phyloP scores from a whole-genome alignment of 2,113 vertebrate species.

The Brevimyrus niger region DNA sequence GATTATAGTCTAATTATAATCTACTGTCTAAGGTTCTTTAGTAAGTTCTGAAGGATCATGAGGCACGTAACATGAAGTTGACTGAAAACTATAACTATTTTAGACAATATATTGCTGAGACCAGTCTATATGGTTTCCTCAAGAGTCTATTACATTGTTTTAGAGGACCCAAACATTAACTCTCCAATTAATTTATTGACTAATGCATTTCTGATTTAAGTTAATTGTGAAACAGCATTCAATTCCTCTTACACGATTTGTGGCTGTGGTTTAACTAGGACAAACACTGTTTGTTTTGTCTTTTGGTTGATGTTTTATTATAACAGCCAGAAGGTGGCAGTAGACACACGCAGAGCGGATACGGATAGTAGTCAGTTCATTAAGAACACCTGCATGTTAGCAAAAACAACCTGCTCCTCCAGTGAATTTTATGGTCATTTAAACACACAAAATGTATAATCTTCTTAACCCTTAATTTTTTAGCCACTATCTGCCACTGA shows the following conservation, averaged over 20 bases:
- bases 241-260: neutral
- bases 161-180: neutral
- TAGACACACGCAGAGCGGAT: slow-evolving; percentile 15
- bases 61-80: neutral
- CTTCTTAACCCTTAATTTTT: neutral
- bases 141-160: neutral
- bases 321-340: slow-evolving; percentile 34
- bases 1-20: neutral
- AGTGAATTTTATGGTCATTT: neutral
- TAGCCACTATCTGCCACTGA: neutral
- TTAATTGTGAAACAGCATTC: neutral
- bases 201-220: neutral
- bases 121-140: neutral
- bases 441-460: neutral
- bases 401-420: neutral
- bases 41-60: neutral
- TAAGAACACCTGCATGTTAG: neutral
- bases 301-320: neutral
- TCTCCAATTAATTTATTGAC: neutral
- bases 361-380: neutral
- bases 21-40: neutral
- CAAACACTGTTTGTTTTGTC: neutral
- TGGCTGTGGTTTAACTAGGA: neutral
- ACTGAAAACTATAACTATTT: neutral
- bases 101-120: neutral